These are phyloP conservation scores for Saccostrea glomerata DNA, from an alignment of 1,140 invertebrate genomes.

Conservation along the genomic window DNA sequence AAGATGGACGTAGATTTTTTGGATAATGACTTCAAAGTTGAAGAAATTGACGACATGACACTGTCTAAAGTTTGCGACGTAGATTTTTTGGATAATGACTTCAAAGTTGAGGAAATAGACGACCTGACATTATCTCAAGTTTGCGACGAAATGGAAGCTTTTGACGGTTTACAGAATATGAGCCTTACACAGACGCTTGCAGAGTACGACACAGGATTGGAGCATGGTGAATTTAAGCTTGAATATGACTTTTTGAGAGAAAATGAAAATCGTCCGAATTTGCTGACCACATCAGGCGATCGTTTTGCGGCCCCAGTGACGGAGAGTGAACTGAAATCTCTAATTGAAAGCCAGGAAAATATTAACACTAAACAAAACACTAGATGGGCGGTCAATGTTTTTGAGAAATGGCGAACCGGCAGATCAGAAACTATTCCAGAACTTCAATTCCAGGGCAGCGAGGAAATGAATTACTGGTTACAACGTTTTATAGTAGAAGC, in stretches of 20 bases:
- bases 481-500: too few relatives aligned
- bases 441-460: neutral
- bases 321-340: neutral
- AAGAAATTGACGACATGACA: too few relatives aligned
- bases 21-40: too few relatives aligned
- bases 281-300: neutral
- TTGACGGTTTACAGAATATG: neutral
- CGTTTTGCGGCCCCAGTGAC: neutral
- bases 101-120: too few relatives aligned
- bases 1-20: too few relatives aligned
- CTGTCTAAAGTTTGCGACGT: too few relatives aligned
- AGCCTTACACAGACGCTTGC: neutral
- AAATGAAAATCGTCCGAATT: too few relatives aligned
- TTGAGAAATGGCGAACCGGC: conserved; percentile 17
- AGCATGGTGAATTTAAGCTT: neutral
- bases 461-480: neutral
- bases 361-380: conserved; percentile 38
- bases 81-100: too few relatives aligned
- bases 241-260: neutral
- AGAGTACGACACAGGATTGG: too few relatives aligned
- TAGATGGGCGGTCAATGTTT: conserved; percentile 18
- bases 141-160: too few relatives aligned
- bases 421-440: neutral
- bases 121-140: too few relatives aligned
- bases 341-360: neutral